These are phyloP conservation scores for Liposcelis brunnea DNA, from an alignment of 2,888 invertebrate genomes.

Conservation along the genomic window DNA sequence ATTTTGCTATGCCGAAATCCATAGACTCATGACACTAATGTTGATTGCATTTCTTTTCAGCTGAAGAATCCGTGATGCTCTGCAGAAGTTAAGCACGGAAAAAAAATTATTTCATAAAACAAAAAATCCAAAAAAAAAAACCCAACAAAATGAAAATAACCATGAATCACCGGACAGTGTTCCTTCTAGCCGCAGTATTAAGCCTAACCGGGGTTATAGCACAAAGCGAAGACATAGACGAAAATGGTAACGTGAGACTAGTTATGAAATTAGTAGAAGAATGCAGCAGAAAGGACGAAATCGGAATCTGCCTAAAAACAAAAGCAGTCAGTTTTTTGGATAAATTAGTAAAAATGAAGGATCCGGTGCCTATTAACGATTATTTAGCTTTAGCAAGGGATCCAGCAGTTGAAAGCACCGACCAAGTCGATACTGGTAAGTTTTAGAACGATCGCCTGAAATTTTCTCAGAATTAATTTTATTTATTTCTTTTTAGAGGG, in stretches of 20 bases:
- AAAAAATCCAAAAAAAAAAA: constrained; percentile 9
- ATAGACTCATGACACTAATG: constrained; percentile 6
- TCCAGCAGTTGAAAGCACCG: no score
- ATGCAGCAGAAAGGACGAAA: constrained; percentile 33
- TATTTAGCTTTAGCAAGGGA: constrained; percentile 1
- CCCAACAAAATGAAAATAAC: background rate
- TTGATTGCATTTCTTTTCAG: background rate
- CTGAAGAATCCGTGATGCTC: background rate
- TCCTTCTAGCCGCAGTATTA: no score
- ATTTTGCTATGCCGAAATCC: no score
- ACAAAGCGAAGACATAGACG: no score
- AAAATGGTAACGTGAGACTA: no score
- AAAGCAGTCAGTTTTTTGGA: constrained; percentile 61
- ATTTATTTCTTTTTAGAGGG: background rate
- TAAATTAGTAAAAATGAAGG: constrained; percentile 24
- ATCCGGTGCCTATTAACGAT: background rate
- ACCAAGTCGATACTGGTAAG: no score
- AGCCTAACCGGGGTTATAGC: no score
- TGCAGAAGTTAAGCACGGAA: no score
- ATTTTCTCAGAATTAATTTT: background rate
- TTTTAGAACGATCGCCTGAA: background rate
- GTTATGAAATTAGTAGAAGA: constrained; percentile 33
- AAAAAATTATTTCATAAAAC: no score
- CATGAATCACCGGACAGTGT: no score
- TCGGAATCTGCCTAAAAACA: constrained; percentile 57